Conservation (phyloP, 92 coral and sea anemone genomes). For the Montipora capitata region DNA sequence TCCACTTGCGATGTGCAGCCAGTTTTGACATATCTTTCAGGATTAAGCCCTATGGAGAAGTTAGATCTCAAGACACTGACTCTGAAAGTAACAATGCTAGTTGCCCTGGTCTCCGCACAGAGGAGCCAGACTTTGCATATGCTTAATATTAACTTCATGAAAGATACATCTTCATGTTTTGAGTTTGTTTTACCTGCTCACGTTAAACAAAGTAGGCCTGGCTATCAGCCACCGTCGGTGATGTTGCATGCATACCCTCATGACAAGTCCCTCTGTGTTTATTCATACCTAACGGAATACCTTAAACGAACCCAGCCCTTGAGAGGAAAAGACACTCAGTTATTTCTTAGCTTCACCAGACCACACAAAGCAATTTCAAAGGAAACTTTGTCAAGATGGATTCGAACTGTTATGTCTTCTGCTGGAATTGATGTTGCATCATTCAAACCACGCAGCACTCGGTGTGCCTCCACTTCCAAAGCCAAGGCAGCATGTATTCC, state of each 20-base stretch:
- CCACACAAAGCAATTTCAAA: slow-evolving; percentile 27
- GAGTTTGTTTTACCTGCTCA: not conserved
- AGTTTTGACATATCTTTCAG: too few relatives aligned
- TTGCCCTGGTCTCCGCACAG: too few relatives aligned
- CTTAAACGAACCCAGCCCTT: slow-evolving; percentile 27
- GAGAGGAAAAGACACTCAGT: slow-evolving; percentile 17
- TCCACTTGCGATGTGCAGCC: too few relatives aligned
- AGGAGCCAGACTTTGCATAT: too few relatives aligned
- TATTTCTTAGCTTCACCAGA: slow-evolving; percentile 49
- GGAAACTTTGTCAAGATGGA: slow-evolving; percentile 53
- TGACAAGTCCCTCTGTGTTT: slow-evolving; percentile 30
- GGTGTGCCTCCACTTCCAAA: slow-evolving; percentile 33
- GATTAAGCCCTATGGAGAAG: too few relatives aligned
- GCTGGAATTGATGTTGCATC: slow-evolving; percentile 22
- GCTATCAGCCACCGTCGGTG: too few relatives aligned
- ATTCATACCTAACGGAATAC: slow-evolving; percentile 30
- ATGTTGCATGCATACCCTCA: slow-evolving; percentile 21
- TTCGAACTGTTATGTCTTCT: slow-evolving; percentile 27
- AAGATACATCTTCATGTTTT: not conserved
- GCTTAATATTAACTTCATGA: too few relatives aligned
- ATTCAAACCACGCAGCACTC: slow-evolving; percentile 55
- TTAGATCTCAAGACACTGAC: too few relatives aligned
- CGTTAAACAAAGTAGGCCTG: slow-evolving; percentile 62
- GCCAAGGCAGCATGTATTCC: slow-evolving; percentile 34
- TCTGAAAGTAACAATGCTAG: too few relatives aligned